Evolutionary conservation across 2,888 invertebrate genomes (phyloP), one percentile per base, ranked within the genome.

Genomic region (Caenorhabditis sp.): DNA sequence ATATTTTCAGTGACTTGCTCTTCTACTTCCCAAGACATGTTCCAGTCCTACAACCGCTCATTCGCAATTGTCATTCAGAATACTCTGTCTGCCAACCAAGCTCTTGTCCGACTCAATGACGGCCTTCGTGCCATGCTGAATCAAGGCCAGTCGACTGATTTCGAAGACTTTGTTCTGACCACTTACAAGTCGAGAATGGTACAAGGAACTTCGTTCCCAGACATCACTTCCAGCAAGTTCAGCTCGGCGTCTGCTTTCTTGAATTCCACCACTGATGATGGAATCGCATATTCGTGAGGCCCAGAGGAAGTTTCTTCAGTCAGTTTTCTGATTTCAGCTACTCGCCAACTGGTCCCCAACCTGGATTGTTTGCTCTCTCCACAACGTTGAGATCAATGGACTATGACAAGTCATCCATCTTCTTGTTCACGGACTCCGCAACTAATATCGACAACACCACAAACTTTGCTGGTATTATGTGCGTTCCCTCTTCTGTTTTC

Each of bases 331-430:
- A 1, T 68, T 71, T 40, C 26, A 64, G 74, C 13, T 82, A 74
- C 28, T 81, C 85, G 32, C 71, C 83, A 24, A 13, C 56, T 32
- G 69, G 71, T 6, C 11, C 61, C 1, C 85, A 83, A 67, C 81
- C 83, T 2, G 80, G 81, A 53, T 44, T 83, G 1, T 56, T 58
- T 5, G 85, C 85, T 9, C 44, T 85, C 20, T 64, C 77, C 28
- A 69, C 81, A 0, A 76, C 85, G 9, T 18, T 85, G 40, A 53
- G 50, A 44, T 74, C 79, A 0, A 71, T 85, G 67, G 79, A 79
- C 50, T 72, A 77, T 53, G 85, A 85, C 44, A 85, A 85, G 51
- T 83, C 83, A 0, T 83, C 85, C 32, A 82, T 85, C 26, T 83
- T 85, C 68, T 67, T 85, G 40, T 85, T 85, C 77, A 74, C 80